phyloP scores from a whole-genome alignment of 2,797 vertebrate species.

The Pseudomugil tenellus region DNA sequence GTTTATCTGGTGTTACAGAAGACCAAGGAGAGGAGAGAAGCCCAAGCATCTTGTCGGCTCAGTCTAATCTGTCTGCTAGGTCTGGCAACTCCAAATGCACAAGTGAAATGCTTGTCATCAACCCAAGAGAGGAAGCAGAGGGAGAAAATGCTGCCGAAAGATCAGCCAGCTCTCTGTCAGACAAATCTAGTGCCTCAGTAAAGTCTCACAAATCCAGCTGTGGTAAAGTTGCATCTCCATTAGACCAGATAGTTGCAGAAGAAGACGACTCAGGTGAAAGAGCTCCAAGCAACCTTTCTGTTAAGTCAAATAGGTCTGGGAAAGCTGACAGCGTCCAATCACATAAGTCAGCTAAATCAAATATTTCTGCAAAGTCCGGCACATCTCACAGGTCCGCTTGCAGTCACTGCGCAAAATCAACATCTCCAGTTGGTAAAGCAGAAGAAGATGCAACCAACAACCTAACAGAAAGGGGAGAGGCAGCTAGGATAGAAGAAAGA shows the following conservation, averaged over 20 bases:
- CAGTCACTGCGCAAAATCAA: conserved; percentile 31
- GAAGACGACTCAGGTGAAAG: conserved; percentile 26
- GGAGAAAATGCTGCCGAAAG: conserved; percentile 42
- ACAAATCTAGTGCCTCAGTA: conserved; percentile 57
- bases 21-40: conserved; percentile 43
- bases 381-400: conserved; percentile 59
- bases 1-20: neutral
- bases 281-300: conserved; percentile 47
- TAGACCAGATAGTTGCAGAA: conserved; percentile 17
- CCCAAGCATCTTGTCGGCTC: conserved; percentile 45
- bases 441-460: neutral
- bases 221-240: conserved; percentile 13
- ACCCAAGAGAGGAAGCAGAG: conserved; percentile 36
- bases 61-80: conserved; percentile 48
- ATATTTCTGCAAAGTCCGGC: conserved; percentile 64
- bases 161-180: conserved; percentile 54
- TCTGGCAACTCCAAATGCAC: conserved; percentile 52
- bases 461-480: conserved; percentile 12
- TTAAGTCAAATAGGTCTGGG: conserved; percentile 31
- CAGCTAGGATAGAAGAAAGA: conserved; percentile 48
- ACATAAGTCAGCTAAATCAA: conserved; percentile 55
- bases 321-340: conserved; percentile 39
- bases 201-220: conserved; percentile 45
- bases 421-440: conserved; percentile 16
- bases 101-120: conserved; percentile 31